A percentile compares a stretch with the other conserved stretches of the same genome.
phyloP scores from a whole-genome alignment of 23 tunicate genomes.

The Clavelina lepadiformis region DNA sequence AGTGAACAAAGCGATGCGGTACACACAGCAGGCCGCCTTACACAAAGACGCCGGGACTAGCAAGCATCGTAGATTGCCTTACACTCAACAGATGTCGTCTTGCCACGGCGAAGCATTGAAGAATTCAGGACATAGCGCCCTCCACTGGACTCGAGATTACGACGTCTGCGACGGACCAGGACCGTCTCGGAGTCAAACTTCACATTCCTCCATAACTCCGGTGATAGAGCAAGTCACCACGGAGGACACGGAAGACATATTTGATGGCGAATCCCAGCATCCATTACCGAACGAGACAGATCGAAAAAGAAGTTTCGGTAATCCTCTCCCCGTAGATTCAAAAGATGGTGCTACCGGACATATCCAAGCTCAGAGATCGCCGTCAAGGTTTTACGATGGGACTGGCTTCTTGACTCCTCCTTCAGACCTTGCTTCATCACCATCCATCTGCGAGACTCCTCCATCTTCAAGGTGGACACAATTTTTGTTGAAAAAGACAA shows the following conservation, averaged over 20 bases:
- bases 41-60: neutral
- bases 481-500: too few relatives aligned
- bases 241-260: neutral
- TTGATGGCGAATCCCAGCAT: neutral
- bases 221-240: slow-evolving; percentile 26
- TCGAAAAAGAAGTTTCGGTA: slow-evolving; percentile 17
- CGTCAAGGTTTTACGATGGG: slow-evolving; percentile 12
- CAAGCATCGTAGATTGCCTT: slow-evolving; percentile 42
- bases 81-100: slow-evolving; percentile 30
- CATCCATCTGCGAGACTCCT: slow-evolving; percentile 30
- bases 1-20: neutral
- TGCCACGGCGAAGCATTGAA: neutral
- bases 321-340: slow-evolving; percentile 26
- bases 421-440: slow-evolving; percentile 80
- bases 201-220: slow-evolving; percentile 15
- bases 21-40: neutral
- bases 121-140: neutral
- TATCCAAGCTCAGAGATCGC: neutral
- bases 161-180: neutral
- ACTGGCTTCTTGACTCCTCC: slow-evolving; percentile 82
- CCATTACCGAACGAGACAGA: neutral
- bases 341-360: slow-evolving; percentile 43
- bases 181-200: neutral
- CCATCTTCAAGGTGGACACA: slow-evolving; percentile 52
- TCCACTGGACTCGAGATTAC: slow-evolving; percentile 1